Evolutionary conservation across 1,140 invertebrate species (phyloP), one percentile per base, ranked within the genome.

Genomic region (Oncopeltus fasciatus): DNA sequence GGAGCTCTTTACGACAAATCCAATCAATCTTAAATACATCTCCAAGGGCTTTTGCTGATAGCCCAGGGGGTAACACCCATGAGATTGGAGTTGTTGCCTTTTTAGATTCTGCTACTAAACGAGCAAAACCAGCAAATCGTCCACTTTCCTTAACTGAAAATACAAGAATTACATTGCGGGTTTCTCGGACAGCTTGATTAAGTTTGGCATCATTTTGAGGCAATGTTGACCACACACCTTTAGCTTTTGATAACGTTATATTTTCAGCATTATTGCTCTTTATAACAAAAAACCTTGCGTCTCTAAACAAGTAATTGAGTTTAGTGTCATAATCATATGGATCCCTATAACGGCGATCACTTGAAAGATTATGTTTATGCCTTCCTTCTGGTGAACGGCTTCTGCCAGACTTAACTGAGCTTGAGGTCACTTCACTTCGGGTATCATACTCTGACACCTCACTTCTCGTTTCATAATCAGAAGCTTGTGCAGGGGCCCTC

Each of bases 211-310:
- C 95, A 77, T 98, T 98, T 74, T 94, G 92, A 16, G 92, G 93
- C 59, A 95, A 81, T 5, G 95, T 98, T 11, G 94, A 96, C 95
- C 95, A 98, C 2, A 98, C 94, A 64, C 91, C 92, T 78, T 92
- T 95, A 0, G 84, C 86, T 76, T 98, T 98, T 1, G 94, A 94
- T 27, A 98, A 70, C 24, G 87, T 87, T 28, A 98, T 87, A 77
- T 98, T 98, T 74, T 98, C 95, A 64, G 88, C 87, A 77, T 98
- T 98, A 74, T 97, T 97, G 49, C 93, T 96, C 75, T 98, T 98
- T 65, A 98, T 96, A 24, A 98, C 82, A 77, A 97, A 98, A 79
- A 95, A 98, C 66, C 92, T 81, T 64, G 94, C 90, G 74, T 95
- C 91, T 68, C 92, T 81, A 73, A 97, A 96, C 57, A 98, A 79